A percentile compares a stretch with the other conserved stretches of the same genome.
These are phyloP conservation scores for Oryctes rhinoceros DNA, from an alignment of 1,140 invertebrate species.

Conservation along the genomic window DNA sequence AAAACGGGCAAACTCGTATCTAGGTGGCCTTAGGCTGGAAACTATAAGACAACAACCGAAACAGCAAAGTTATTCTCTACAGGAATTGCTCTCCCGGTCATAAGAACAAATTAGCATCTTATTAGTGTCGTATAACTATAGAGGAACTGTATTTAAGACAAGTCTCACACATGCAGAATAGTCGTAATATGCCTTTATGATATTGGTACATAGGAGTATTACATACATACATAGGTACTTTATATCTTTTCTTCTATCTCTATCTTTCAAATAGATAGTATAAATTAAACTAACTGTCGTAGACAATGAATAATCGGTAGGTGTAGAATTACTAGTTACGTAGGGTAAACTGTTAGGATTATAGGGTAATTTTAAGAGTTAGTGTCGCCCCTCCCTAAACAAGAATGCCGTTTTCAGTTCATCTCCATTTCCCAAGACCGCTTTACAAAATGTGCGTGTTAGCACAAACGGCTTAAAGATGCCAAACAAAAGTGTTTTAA, in stretches of 20 bases:
- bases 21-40: neutral
- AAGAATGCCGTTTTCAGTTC: neutral
- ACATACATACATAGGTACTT: conserved; percentile 8
- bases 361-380: conserved; percentile 44
- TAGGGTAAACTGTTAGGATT: conserved; percentile 46
- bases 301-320: conserved; percentile 42
- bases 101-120: conserved; percentile 10
- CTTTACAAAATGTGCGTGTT: neutral
- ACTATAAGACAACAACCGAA: conserved; percentile 10
- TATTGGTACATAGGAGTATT: neutral
- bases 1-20: conserved; percentile 25
- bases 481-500: neutral
- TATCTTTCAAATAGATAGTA: conserved; percentile 38
- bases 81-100: conserved; percentile 5
- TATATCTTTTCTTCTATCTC: conserved; percentile 35
- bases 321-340: conserved; percentile 44
- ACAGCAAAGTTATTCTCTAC: neutral
- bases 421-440: neutral
- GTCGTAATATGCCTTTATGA: conserved; percentile 13
- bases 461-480: neutral
- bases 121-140: conserved; percentile 5
- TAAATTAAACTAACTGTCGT: conserved; percentile 40
- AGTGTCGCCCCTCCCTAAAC: conserved; percentile 41
- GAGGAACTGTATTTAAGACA: conserved; percentile 2
- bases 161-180: conserved; percentile 23